A percentile compares a stretch with the other conserved stretches of the same genome.
These are phyloP conservation scores for Agriopis marginaria DNA, from an alignment of 2,888 invertebrate genomes.

Conservation along the genomic window DNA sequence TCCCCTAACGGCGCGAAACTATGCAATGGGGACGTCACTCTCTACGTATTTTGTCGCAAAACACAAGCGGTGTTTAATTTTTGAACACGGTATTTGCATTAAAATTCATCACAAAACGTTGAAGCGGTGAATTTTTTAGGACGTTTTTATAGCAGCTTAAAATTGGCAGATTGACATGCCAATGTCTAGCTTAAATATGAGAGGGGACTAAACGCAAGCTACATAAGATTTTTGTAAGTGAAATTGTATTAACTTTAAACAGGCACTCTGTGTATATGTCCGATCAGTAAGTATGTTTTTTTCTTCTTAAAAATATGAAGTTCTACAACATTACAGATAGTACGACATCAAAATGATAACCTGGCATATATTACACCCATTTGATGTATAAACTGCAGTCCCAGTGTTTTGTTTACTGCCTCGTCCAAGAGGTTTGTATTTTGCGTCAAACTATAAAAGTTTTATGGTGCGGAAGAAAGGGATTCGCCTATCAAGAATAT, in stretches of 20 bases:
- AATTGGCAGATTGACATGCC: neutral
- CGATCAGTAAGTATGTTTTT: no score
- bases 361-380: neutral
- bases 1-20: conserved; percentile 70
- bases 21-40: conserved; percentile 76
- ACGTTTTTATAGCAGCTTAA: neutral
- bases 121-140: neutral
- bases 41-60: conserved; percentile 53
- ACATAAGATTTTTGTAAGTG: no score
- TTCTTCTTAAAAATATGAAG: no score
- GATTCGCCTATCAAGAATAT: conserved; percentile 75
- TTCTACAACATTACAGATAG: neutral
- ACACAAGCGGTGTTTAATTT: conserved; percentile 14
- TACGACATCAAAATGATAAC: neutral
- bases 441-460: conserved; percentile 73
- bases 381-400: neutral
- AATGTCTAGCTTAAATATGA: no score
- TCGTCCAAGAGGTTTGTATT: conserved; percentile 23
- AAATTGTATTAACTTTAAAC: no score
- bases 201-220: no score
- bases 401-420: conserved; percentile 1
- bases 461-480: conserved; percentile 82
- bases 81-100: neutral
- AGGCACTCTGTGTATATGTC: no score
- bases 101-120: neutral